Evolutionary conservation across 2,888 invertebrate genomes (phyloP).

Genomic region (Cryptosula pallasiana): DNA sequence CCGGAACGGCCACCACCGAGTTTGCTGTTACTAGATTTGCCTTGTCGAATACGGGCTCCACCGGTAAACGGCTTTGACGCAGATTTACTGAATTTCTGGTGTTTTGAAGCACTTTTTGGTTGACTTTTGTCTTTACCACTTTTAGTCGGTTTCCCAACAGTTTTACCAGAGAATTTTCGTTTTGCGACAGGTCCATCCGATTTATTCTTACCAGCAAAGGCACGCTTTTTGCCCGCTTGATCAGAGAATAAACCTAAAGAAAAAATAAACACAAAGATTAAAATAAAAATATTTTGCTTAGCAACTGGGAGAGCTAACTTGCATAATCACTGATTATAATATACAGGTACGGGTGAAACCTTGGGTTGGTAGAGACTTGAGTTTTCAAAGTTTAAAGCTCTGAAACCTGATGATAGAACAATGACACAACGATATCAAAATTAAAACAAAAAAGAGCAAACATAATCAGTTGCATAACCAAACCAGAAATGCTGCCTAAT

Average conservation of each 20-base stretch:
- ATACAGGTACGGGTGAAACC: no score
- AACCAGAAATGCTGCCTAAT: no score
- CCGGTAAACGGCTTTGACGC: slow-evolving; percentile 1
- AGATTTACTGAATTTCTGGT: neutral
- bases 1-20: neutral
- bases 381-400: no score
- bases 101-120: neutral
- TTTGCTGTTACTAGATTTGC: no score
- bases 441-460: no score
- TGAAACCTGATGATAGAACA: no score
- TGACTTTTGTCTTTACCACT: neutral
- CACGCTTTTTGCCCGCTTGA: neutral
- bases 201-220: neutral
- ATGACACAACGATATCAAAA: no score
- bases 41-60: neutral
- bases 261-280: neutral
- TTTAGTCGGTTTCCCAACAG: neutral
- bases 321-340: no score
- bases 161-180: neutral
- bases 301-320: no score
- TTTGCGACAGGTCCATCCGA: neutral
- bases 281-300: no score
- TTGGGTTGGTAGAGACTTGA: no score
- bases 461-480: no score
- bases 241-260: neutral